Base-by-base conservation (phyloP, 2,888 invertebrate genomes). In the Eugnorisma glareosa region DNA sequence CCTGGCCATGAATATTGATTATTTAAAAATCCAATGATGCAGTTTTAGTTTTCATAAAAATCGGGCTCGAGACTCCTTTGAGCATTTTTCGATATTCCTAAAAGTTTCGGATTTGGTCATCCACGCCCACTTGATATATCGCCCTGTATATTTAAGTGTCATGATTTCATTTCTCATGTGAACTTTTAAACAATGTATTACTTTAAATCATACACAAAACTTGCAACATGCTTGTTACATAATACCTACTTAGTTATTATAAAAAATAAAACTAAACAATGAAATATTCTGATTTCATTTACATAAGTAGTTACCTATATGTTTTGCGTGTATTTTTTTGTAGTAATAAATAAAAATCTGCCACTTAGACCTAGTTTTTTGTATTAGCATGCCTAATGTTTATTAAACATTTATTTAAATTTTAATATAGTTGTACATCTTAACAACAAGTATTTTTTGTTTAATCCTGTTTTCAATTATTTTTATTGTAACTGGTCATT, bases 101-200 rank as follows among this genome's bases (percentile, higher is more conserved):
- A n/a, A n/a, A n/a, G n/a, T n/a, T n/a, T n/a, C n/a, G n/a, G n/a
- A n/a, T n/a, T n/a, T n/a, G n/a, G n/a, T n/a, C n/a, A n/a, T n/a
- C n/a, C n/a, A n/a, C n/a, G n/a, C n/a, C n/a, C n/a, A n/a, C n/a
- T n/a, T n/a, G n/a, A n/a, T n/a, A n/a, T n/a, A n/a, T n/a, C n/a
- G n/a, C n/a, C n/a, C n/a, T n/a, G n/a, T n/a, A n/a, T n/a, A 48
- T 11, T 1, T 61, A 28, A 43, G 40, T 24, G 18, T 57, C 24
- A 67, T 35, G 51, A 68, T 79, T 82, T 78, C 51, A 48, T 74
- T 82, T 82, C 45, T 74, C 59, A 48, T 82, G 82, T 31, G 82
- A 82, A 71, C 43, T 67, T 40, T 64, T 5, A 45, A 68, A 82
- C 82, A 82, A 82, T 82, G 57, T 51, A 24, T 37, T 63, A 37